phyloP scores from a whole-genome alignment of 2,888 invertebrate species.

The Synergus umbraculus region DNA sequence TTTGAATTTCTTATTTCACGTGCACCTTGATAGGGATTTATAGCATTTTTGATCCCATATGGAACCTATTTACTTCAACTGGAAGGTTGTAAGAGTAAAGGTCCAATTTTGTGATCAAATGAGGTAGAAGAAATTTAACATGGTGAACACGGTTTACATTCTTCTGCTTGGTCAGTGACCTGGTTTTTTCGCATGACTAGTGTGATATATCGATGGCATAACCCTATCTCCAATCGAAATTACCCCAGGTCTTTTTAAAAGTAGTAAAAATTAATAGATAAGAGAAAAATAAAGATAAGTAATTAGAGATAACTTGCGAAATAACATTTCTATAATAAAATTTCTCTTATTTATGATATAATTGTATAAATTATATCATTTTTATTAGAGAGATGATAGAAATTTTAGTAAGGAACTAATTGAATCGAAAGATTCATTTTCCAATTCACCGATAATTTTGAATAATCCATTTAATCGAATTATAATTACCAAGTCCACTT shows the following conservation, averaged over 20 bases:
- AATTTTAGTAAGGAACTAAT: not conserved
- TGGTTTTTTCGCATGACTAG: conserved; percentile 24
- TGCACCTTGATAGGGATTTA: conserved; percentile 15
- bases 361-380: no score
- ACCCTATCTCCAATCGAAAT: conserved; percentile 18
- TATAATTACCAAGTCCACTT: conserved; percentile 29
- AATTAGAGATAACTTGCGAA: no score
- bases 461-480: conserved; percentile 27
- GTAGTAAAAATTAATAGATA: no score
- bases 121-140: conserved; percentile 27
- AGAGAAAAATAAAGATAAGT: no score
- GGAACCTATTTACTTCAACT: conserved; percentile 1
- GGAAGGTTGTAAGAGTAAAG: conserved; percentile 8
- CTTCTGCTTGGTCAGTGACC: conserved; percentile 30
- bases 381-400: not conserved
- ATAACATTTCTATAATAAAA: no score
- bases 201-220: conserved; percentile 10
- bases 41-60: not conserved
- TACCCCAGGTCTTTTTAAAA: not conserved
- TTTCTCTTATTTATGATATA: no score
- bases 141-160: conserved; percentile 31
- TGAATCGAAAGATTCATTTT: conserved; percentile 8
- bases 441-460: not conserved
- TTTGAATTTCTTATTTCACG: not conserved
- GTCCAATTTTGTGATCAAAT: conserved; percentile 32